phyloP scores from a whole-genome alignment of 2,888 invertebrate genomes.

The Metacarcinus magister region DNA sequence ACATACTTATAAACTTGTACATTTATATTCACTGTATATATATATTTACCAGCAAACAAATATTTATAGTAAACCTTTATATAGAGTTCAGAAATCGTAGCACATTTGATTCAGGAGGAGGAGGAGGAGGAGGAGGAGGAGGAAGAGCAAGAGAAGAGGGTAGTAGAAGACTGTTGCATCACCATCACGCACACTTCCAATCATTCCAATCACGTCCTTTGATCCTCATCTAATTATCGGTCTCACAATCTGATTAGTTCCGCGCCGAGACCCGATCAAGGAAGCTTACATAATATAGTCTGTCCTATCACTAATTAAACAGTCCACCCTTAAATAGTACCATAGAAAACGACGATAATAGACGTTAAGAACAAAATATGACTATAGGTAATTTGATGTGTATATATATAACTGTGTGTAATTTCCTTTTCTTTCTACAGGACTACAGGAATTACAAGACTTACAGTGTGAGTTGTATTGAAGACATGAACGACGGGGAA shows the following conservation, averaged over 20 bases:
- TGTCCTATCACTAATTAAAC: neutral
- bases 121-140: no score
- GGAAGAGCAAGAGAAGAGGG: no score
- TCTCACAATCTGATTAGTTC: neutral
- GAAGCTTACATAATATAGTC: no score
- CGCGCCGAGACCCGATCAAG: neutral
- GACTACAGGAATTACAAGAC: slow-evolving; percentile 87
- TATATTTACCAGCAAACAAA: no score
- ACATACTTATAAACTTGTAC: no score
- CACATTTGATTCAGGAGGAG: no score
- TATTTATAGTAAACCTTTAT: no score
- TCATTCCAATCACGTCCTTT: neutral
- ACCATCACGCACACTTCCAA: neutral
- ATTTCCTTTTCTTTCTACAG: no score
- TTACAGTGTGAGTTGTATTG: slow-evolving; percentile 86
- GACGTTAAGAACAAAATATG: neutral
- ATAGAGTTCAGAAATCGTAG: no score
- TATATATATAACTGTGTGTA: no score
- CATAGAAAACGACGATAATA: neutral
- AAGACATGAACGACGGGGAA: slow-evolving; percentile 84
- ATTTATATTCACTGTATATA: no score
- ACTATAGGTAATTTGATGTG: no score
- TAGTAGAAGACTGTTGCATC: neutral
- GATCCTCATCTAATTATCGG: neutral
- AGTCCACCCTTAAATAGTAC: neutral